Conservation (phyloP, 2,113 vertebrate genomes). For the Pampusana beccarii region DNA sequence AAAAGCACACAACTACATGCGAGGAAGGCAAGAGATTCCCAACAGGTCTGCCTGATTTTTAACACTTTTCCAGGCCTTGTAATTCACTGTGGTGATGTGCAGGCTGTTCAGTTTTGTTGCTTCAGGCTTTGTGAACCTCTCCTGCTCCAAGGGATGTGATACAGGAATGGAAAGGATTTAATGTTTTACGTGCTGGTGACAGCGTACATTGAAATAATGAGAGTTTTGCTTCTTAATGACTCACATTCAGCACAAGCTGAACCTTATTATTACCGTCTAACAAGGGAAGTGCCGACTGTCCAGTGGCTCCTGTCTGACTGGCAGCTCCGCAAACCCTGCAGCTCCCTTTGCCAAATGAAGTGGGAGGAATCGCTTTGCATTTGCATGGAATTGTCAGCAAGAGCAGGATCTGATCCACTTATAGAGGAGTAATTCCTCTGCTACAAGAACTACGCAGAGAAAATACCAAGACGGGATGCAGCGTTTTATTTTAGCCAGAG, state of each 20-base stretch:
- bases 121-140: background rate
- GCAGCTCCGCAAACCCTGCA: background rate
- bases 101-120: background rate
- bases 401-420: background rate
- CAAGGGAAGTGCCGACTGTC: background rate
- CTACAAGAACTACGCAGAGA: background rate
- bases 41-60: too few species aligned
- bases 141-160: background rate
- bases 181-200: rapidly evolving
- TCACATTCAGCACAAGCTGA: background rate
- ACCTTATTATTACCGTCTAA: rapidly evolving
- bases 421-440: background rate
- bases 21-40: too few species aligned
- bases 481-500: background rate
- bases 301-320: background rate
- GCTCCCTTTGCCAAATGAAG: background rate
- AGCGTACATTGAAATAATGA: rapidly evolving
- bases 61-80: background rate
- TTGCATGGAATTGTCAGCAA: background rate
- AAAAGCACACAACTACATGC: too few species aligned
- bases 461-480: background rate
- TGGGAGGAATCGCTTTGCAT: background rate
- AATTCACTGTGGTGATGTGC: rapidly evolving
- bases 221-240: background rate
- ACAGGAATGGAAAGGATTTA: background rate